Evolutionary conservation across 2,888 invertebrate genomes (phyloP).

Genomic region (Chrysolina oricalcia): DNA sequence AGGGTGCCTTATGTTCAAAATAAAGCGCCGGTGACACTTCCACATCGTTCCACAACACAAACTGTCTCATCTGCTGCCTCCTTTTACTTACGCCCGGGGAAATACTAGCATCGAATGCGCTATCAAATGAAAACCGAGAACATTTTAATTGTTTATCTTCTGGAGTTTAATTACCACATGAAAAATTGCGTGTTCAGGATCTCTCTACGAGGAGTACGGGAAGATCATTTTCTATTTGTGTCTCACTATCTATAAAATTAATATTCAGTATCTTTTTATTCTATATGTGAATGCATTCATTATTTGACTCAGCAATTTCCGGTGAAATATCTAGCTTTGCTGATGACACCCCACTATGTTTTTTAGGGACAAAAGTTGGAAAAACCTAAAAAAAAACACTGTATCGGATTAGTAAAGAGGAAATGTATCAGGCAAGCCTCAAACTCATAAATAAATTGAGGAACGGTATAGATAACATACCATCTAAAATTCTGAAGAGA

Average conservation of each 20-base stretch:
- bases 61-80: not conserved
- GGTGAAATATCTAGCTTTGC: too few relatives aligned
- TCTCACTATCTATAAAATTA: too few relatives aligned
- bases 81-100: not conserved
- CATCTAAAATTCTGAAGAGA: too few relatives aligned
- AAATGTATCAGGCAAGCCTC: too few relatives aligned
- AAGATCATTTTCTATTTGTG: not conserved
- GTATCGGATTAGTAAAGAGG: too few relatives aligned
- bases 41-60: slow-evolving; percentile 9
- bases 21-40: not conserved
- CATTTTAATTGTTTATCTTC: slow-evolving; percentile 16
- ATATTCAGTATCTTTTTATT: too few relatives aligned
- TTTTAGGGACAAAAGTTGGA: too few relatives aligned
- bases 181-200: not conserved
- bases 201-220: not conserved
- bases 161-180: not conserved
- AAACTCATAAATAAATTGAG: too few relatives aligned
- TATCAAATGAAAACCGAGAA: slow-evolving; percentile 13
- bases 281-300: not conserved
- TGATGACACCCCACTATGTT: too few relatives aligned
- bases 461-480: too few relatives aligned
- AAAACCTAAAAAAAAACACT: too few relatives aligned
- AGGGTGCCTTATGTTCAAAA: slow-evolving; percentile 8
- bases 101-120: not conserved
- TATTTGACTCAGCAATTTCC: too few relatives aligned